phyloP scores from a whole-genome alignment of 2,888 invertebrate species.

The Argynnis bischoffii region DNA sequence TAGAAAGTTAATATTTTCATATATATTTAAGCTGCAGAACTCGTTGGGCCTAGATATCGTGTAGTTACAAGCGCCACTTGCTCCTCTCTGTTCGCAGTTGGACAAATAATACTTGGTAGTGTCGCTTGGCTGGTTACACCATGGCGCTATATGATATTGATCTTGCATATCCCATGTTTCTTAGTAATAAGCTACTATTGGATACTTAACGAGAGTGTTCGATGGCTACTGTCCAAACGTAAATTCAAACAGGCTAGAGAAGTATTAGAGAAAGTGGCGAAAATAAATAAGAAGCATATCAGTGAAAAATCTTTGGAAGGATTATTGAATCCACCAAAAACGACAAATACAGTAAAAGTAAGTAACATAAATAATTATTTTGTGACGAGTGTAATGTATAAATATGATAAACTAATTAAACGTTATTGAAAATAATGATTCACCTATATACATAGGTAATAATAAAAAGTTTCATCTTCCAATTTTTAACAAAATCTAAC shows the following conservation, averaged over 20 bases:
- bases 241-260: constrained; percentile 83
- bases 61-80: constrained; percentile 88
- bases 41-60: constrained; percentile 88
- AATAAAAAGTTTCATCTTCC: too few species aligned
- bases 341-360: constrained; percentile 12
- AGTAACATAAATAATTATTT: neutral
- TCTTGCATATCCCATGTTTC: constrained; percentile 86
- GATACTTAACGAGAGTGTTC: constrained; percentile 86
- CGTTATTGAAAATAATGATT: too few species aligned
- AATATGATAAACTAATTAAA: too few species aligned
- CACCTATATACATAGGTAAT: too few species aligned
- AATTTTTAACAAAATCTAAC: too few species aligned
- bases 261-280: constrained; percentile 84
- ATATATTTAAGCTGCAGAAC: constrained; percentile 84
- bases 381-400: too few species aligned
- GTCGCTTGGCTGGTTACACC: constrained; percentile 85
- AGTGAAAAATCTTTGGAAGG: constrained; percentile 76
- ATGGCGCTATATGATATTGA: constrained; percentile 86
- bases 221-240: constrained; percentile 89
- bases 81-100: constrained; percentile 87
- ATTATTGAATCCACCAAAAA: constrained; percentile 64
- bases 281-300: constrained; percentile 81
- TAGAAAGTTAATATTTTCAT: neutral
- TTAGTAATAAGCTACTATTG: constrained; percentile 86
- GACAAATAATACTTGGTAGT: constrained; percentile 86